phyloP scores from a whole-genome alignment of 2,113 vertebrate species.

The Crotalus helleri region DNA sequence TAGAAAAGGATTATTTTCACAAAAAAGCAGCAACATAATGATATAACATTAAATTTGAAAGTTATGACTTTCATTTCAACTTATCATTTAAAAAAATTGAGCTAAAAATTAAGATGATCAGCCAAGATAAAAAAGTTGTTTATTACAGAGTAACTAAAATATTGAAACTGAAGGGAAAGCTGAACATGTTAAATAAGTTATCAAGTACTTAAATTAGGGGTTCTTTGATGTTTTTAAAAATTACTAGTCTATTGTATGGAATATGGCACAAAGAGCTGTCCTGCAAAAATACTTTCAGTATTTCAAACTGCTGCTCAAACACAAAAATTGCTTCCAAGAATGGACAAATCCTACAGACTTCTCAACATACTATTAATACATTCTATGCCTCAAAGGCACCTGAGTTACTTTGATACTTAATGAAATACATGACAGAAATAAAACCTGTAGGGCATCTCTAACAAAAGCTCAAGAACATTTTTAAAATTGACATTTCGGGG shows the following conservation, averaged over 20 bases:
- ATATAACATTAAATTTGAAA: not conserved
- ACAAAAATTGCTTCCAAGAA: not conserved
- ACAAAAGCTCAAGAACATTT: not conserved
- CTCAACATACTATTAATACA: not conserved
- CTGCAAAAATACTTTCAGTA: not conserved
- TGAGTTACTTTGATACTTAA: not conserved
- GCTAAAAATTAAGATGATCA: not conserved
- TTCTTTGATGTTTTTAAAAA: not conserved
- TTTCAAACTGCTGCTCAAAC: not conserved
- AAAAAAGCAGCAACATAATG: constrained; percentile 22
- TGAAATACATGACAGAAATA: not conserved
- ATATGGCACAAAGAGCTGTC: not conserved
- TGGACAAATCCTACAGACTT: not conserved
- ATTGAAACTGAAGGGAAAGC: not conserved
- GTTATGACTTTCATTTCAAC: not conserved
- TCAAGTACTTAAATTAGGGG: not conserved
- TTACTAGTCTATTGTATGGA: not conserved
- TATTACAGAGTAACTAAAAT: not conserved
- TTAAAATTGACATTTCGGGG: not conserved
- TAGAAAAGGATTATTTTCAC: not conserved
- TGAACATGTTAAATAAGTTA: not conserved
- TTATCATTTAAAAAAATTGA: not conserved
- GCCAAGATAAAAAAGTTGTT: not conserved
- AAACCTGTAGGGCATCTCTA: not conserved
- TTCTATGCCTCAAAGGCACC: not conserved